Conservation (phyloP, 37 sponge, comb jelly and placozoan species). For the Beroe forskalii region DNA sequence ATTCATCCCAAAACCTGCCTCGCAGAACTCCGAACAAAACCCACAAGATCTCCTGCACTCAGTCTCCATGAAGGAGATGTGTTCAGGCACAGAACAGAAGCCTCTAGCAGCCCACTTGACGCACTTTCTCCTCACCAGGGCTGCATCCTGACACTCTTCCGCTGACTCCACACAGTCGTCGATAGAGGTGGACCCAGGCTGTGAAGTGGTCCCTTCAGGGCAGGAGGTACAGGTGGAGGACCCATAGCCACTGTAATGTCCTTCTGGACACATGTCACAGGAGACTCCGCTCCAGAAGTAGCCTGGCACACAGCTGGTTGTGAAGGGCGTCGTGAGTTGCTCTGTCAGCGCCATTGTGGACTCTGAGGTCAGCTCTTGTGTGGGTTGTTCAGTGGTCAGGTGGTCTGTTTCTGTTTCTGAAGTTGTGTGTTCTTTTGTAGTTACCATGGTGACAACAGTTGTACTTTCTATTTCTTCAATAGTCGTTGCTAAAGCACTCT, state of each 20-base stretch:
- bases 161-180: not conserved
- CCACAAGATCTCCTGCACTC: not conserved
- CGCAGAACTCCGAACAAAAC: constrained; percentile 14
- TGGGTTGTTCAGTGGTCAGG: not conserved
- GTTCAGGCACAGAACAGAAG: not conserved
- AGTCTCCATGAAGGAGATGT: not conserved
- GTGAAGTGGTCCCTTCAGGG: constrained; percentile 7
- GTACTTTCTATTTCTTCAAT: not conserved
- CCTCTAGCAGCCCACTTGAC: not conserved
- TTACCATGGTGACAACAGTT: not conserved
- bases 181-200: not conserved
- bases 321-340: not conserved
- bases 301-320: not conserved
- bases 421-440: not conserved
- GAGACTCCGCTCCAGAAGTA: not conserved
- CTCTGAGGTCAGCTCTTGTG: not conserved
- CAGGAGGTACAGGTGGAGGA: not conserved
- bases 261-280: constrained; percentile 17
- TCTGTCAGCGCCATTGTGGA: not conserved
- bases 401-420: not conserved
- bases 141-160: not conserved
- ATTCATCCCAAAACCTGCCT: not conserved
- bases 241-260: constrained; percentile 10
- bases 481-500: no score
- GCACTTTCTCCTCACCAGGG: not conserved